Percentiles rank a stretch among this genome's conserved stretches.
Evolutionary conservation across 2,113 vertebrate species (phyloP).

Genomic region (Scopus umbretta): DNA sequence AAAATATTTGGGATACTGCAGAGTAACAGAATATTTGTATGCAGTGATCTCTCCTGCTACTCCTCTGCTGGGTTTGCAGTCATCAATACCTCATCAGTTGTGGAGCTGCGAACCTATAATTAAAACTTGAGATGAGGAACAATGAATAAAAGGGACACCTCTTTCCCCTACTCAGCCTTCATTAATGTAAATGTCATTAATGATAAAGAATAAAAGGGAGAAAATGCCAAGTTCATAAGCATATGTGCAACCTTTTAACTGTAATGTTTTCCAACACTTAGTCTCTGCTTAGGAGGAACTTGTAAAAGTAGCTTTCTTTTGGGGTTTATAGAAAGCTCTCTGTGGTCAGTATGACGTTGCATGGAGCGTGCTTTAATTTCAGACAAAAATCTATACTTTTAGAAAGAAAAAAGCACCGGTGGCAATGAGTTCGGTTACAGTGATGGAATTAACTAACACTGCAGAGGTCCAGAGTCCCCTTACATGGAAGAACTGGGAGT

Average conservation of each 20-base stretch:
- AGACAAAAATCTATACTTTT: not conserved
- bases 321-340: not conserved
- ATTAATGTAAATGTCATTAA: not conserved
- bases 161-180: not conserved
- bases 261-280: not conserved
- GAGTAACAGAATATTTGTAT: not conserved
- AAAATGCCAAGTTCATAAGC: not conserved
- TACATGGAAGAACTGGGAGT: not conserved
- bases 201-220: not conserved
- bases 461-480: not conserved
- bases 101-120: not conserved
- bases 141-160: not conserved
- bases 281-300: not conserved
- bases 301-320: not conserved
- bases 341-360: not conserved
- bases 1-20: not conserved
- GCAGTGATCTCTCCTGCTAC: not conserved
- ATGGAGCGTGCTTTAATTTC: not conserved
- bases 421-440: not conserved
- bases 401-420: not conserved
- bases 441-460: not conserved
- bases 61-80: not conserved
- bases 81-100: not conserved
- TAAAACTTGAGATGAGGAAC: constrained; percentile 4
- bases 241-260: not conserved